These are phyloP conservation scores for Sminthurinus aureus DNA, from an alignment of 2,888 invertebrate species.

Conservation along the genomic window DNA sequence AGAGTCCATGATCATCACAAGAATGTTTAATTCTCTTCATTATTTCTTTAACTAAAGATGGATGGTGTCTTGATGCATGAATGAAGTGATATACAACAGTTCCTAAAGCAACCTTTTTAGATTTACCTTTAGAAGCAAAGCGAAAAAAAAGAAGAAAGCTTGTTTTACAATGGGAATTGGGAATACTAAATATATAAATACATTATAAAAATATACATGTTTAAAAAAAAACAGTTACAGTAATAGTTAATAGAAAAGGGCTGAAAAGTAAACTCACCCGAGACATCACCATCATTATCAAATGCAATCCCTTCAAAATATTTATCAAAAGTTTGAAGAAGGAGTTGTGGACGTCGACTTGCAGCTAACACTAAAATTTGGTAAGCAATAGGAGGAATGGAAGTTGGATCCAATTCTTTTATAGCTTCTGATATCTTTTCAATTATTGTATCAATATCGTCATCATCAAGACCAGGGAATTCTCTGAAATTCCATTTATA, in stretches of 20 bases:
- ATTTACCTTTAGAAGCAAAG: background rate
- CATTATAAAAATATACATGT: background rate
- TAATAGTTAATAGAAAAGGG: background rate
- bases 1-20: constrained; percentile 43
- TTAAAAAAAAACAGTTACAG: background rate
- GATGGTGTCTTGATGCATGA: constrained; percentile 46
- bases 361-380: constrained; percentile 50
- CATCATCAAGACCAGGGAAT: constrained; percentile 46
- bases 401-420: constrained; percentile 35
- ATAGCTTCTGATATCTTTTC: constrained; percentile 26
- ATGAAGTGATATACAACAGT: constrained; percentile 54
- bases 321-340: constrained; percentile 43
- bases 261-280: background rate
- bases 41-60: constrained; percentile 44
- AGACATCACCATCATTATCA: background rate
- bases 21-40: constrained; percentile 51
- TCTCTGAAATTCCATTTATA: constrained; percentile 51
- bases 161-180: background rate
- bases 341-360: constrained; percentile 27
- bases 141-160: background rate
- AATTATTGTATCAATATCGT: constrained; percentile 44
- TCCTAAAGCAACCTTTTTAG: constrained; percentile 52
- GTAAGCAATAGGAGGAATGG: constrained; percentile 50
- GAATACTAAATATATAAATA: background rate
- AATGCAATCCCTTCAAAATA: constrained; percentile 40